Evolutionary conservation across 2,888 invertebrate species (phyloP).

Genomic region (Drosophila algonquin): DNA sequence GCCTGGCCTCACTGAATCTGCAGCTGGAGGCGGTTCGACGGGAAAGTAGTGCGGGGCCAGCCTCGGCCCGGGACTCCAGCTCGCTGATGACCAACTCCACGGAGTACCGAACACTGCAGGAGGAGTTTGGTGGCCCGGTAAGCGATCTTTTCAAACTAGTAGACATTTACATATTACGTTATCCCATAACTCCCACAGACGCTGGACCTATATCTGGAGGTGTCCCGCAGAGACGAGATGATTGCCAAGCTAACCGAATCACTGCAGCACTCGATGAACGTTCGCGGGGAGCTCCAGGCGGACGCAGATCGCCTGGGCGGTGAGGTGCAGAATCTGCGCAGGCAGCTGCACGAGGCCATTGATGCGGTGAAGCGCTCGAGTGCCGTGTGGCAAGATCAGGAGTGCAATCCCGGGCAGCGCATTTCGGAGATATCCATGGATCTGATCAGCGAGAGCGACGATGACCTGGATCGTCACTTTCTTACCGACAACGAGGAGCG

Average conservation of each 20-base stretch:
- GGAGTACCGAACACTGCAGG: conserved; percentile 89
- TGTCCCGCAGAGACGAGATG: conserved; percentile 88
- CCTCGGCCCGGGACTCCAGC: conserved; percentile 82
- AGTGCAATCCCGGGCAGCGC: conserved; percentile 81
- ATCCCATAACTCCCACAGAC: conserved; percentile 85
- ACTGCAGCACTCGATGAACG: conserved; percentile 87
- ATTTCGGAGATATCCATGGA: conserved; percentile 84
- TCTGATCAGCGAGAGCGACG: conserved; percentile 83
- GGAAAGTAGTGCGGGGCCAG: conserved; percentile 71
- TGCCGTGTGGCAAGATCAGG: conserved; percentile 76
- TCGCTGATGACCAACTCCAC: conserved; percentile 85
- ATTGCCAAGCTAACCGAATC: conserved; percentile 90
- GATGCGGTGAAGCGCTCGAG: conserved; percentile 82
- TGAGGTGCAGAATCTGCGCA: conserved; percentile 86
- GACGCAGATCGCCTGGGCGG: conserved; percentile 87
- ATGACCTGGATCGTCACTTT: conserved; percentile 81
- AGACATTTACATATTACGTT: neutral
- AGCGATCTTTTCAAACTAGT: conserved; percentile 23
- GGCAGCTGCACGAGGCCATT: conserved; percentile 84
- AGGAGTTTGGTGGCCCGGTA: conserved; percentile 89
- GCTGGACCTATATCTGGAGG: conserved; percentile 89
- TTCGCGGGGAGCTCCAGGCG: conserved; percentile 86
- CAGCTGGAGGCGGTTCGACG: conserved; percentile 78
- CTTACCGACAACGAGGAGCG: conserved; percentile 81
- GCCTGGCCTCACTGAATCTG: conserved; percentile 78